phyloP scores from a whole-genome alignment of 1,140 invertebrate genomes.

The Tetramorium parvispinum region DNA sequence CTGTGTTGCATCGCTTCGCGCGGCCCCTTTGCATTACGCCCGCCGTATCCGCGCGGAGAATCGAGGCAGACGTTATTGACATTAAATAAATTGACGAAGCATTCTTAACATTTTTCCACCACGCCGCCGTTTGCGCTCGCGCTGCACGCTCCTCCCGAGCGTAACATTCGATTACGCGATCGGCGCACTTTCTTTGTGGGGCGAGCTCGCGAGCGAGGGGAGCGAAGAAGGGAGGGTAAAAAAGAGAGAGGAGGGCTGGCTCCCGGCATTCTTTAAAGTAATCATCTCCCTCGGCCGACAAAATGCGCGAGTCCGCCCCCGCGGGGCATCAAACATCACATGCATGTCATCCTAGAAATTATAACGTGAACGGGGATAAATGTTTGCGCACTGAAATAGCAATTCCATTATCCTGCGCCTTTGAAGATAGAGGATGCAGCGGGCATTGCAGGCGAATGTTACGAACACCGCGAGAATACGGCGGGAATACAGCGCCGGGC shows the following conservation, averaged over 20 bases:
- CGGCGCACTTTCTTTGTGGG: slow-evolving; percentile 25
- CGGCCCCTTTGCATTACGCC: neutral
- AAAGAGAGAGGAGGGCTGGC: neutral
- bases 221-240: too few species aligned
- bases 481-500: neutral
- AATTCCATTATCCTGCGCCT: slow-evolving; percentile 79
- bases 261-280: slow-evolving; percentile 51
- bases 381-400: slow-evolving; percentile 76
- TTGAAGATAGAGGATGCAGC: slow-evolving; percentile 62
- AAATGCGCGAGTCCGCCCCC: slow-evolving; percentile 24
- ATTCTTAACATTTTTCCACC: slow-evolving; percentile 32
- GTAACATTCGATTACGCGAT: slow-evolving; percentile 53
- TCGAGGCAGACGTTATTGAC: slow-evolving; percentile 25
- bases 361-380: slow-evolving; percentile 75
- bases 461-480: neutral
- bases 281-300: slow-evolving; percentile 20
- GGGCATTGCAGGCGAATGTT: slow-evolving; percentile 53
- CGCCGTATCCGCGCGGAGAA: neutral
- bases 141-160: neutral
- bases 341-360: slow-evolving; percentile 69
- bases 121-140: neutral
- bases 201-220: neutral
- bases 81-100: slow-evolving; percentile 38
- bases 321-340: slow-evolving; percentile 22
- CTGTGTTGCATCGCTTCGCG: neutral